These are phyloP conservation scores for Metaphire vulgaris DNA, from an alignment of 1,140 invertebrate genomes.

Conservation along the genomic window DNA sequence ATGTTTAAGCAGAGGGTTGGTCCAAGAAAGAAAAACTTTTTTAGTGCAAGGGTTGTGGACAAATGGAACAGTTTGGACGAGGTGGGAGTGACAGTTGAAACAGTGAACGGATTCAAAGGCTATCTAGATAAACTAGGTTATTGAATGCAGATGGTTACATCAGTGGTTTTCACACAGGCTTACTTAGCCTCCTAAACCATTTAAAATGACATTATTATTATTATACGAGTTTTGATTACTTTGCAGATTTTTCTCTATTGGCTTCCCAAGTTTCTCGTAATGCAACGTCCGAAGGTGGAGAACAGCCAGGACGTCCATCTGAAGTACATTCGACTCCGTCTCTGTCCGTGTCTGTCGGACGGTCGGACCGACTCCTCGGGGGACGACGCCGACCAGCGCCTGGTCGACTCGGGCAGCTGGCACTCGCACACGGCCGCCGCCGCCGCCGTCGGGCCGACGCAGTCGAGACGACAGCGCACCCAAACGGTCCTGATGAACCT, in stretches of 20 bases:
- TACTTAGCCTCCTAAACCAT: too few species aligned
- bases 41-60: too few species aligned
- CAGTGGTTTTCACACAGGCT: too few species aligned
- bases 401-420: neutral
- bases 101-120: too few species aligned
- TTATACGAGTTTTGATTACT: too few species aligned
- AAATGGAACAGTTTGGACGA: too few species aligned
- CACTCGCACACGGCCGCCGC: conserved; percentile 4
- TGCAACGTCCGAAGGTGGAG: conserved; percentile 31
- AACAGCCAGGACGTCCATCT: conserved; percentile 30
- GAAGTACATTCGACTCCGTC: conserved; percentile 27
- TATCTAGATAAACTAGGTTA: too few species aligned
- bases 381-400: neutral
- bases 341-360: conserved; percentile 21
- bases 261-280: conserved; percentile 27
- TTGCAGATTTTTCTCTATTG: conserved; percentile 29
- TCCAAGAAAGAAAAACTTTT: too few species aligned
- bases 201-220: too few species aligned
- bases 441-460: neutral
- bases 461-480: conserved; percentile 7
- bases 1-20: too few species aligned
- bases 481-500: conserved; percentile 27
- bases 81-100: too few species aligned
- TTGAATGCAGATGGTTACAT: too few species aligned
- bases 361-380: neutral